A percentile compares a stretch with the other conserved stretches of the same genome.
phyloP scores from a whole-genome alignment of 1,140 invertebrate genomes.

The Drosophila sucinea region DNA sequence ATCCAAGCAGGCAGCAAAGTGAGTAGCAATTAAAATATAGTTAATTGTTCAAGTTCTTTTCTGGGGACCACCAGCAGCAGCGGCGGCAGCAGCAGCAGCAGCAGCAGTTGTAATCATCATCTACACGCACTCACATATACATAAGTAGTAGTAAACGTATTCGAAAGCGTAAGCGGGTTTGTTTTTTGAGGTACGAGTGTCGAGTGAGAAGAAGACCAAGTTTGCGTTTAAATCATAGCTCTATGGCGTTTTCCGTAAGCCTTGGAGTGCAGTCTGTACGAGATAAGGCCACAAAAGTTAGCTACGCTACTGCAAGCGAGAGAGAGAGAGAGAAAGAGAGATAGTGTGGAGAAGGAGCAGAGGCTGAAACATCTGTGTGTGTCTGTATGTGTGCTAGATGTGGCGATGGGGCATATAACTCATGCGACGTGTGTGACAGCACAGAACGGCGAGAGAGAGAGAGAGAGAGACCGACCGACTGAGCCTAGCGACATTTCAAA shows the following conservation, averaged over 20 bases:
- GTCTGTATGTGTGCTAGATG: constrained; percentile 43
- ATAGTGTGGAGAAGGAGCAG: constrained; percentile 1
- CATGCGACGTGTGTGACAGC: constrained; percentile 63
- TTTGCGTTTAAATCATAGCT: constrained; percentile 56
- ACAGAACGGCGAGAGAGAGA: constrained; percentile 1
- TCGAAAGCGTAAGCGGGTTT: background rate
- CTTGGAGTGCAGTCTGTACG: constrained; percentile 50
- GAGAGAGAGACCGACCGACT: background rate
- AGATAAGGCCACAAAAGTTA: constrained; percentile 60
- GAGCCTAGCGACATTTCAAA: constrained; percentile 13
- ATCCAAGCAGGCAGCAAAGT: constrained; percentile 26
- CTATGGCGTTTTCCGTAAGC: constrained; percentile 27
- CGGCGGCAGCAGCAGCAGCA: background rate
- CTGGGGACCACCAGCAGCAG: background rate
- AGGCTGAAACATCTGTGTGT: constrained; percentile 23
- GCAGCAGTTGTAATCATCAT: constrained; percentile 6
- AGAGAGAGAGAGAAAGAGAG: background rate
- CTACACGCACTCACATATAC: background rate
- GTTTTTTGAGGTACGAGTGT: constrained; percentile 5
- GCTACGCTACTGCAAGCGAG: constrained; percentile 22
- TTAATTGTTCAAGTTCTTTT: constrained; percentile 56
- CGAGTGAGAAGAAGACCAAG: constrained; percentile 33
- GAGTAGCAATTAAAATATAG: constrained; percentile 60
- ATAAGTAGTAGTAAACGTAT: background rate
- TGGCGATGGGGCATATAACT: constrained; percentile 48